Evolutionary conservation across 2,113 vertebrate genomes (phyloP).

Genomic region (Cottus gobio): DNA sequence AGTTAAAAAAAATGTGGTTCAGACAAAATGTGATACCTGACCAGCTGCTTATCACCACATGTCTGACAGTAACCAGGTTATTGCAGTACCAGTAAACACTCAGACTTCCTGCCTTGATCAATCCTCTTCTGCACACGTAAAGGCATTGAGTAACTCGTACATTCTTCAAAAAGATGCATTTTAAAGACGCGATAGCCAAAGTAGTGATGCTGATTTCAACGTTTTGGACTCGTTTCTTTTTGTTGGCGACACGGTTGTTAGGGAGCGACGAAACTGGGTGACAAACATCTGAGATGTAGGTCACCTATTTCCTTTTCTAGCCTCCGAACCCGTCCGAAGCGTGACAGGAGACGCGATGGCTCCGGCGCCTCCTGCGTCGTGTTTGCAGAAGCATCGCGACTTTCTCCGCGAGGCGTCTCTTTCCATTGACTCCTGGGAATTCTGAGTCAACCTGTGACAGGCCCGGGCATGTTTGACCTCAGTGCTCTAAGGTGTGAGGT

Average conservation of each 20-base stretch:
- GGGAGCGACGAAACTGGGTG: slow-evolving; percentile 26
- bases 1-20: not conserved
- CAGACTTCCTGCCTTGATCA: not conserved
- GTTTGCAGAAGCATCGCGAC: slow-evolving; percentile 38
- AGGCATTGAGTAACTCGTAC: not conserved
- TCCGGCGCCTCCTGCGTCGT: not conserved
- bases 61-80: not conserved
- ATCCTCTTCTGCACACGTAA: not conserved
- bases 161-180: not conserved
- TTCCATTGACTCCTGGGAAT: slow-evolving; percentile 15
- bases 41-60: not conserved
- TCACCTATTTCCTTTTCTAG: slow-evolving; percentile 37
- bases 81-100: not conserved
- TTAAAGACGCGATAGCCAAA: not conserved
- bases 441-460: slow-evolving; percentile 44
- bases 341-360: not conserved
- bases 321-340: slow-evolving; percentile 13
- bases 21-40: not conserved
- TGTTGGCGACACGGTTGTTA: slow-evolving; percentile 14
- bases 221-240: not conserved
- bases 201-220: not conserved
- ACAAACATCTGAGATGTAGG: slow-evolving; percentile 56
- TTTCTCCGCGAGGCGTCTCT: not conserved
- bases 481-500: slow-evolving; percentile 53
- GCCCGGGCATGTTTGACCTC: slow-evolving; percentile 62